Conservation (phyloP, 2,113 vertebrate species). For the Gnathonemus longibarbis region DNA sequence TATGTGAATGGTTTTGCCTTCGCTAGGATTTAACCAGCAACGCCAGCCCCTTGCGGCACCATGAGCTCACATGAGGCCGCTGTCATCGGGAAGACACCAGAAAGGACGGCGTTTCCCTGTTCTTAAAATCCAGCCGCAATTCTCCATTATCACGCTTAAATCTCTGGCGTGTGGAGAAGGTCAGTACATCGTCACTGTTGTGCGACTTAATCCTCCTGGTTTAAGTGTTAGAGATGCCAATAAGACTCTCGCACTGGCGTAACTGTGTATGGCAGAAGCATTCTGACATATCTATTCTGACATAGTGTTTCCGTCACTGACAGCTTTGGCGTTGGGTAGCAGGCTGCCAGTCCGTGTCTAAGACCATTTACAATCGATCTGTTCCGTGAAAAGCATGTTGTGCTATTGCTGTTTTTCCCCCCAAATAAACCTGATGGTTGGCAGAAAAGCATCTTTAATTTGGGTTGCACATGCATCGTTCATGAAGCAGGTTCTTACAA, state of each 20-base stretch:
- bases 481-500: conserved; percentile 9
- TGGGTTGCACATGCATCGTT: background rate
- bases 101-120: background rate
- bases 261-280: background rate
- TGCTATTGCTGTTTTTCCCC: background rate
- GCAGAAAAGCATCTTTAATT: background rate
- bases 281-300: background rate
- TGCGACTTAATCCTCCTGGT: background rate
- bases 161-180: background rate
- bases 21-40: background rate
- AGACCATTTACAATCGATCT: background rate
- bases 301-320: background rate
- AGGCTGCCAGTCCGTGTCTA: background rate
- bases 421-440: background rate
- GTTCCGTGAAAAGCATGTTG: background rate
- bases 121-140: background rate
- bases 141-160: background rate
- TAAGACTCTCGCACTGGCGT: background rate
- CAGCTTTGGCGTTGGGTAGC: background rate
- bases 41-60: background rate
- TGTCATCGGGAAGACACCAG: background rate
- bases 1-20: background rate
- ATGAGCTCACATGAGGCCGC: background rate
- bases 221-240: background rate
- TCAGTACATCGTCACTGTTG: background rate